Evolutionary conservation across 2,797 vertebrate species (phyloP), one percentile per base, ranked within the genome.

Genomic region (Chelon auratus): DNA sequence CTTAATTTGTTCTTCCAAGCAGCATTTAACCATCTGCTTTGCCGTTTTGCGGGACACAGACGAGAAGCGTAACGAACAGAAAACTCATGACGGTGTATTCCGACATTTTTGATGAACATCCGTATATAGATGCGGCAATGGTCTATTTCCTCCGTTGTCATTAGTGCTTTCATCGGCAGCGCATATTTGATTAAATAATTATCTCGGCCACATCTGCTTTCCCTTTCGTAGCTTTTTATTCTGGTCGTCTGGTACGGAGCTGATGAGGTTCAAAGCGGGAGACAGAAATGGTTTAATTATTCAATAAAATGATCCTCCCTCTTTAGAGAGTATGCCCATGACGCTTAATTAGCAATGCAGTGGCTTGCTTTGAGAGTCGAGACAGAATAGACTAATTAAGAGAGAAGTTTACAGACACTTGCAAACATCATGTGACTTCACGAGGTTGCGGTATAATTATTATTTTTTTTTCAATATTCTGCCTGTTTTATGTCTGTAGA

Each of bases 281-380:
- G 82, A 82, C 39, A 62, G 72, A 80, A 82, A 84, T 70, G 36
- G 84, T 87, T 91, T 80, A 92, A 94, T 93, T 91, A 93, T 93
- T 93, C 87, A 92, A 93, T 90, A 89, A 90, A 78, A 75, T n/a
- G 50, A 68, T 63, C 75, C 74, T 68, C 68, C 78, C 50, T 65
- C 66, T 72, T 61, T 58, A 55, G 40, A 56, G 62, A 58, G 57
- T 78, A 77, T 89, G 72, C 81, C 68, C 67, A 71, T 70, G 71
- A 79, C 62, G 67, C 77, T 88, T 94, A 95, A 95, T 95, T 94
- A 94, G 86, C 84, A 63, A 52, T 69, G 59, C 76, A 75, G 75
- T 67, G 45, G 65, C 77, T 80, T 53, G 70, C 65, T 80, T 62
- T 81, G 80, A 86, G 75, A 75, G 77, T 53, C 39, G 60, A 81